A percentile compares a stretch with the other conserved stretches of the same genome.
phyloP scores from a whole-genome alignment of 2,797 vertebrate species.

The Lerista edwardsae region DNA sequence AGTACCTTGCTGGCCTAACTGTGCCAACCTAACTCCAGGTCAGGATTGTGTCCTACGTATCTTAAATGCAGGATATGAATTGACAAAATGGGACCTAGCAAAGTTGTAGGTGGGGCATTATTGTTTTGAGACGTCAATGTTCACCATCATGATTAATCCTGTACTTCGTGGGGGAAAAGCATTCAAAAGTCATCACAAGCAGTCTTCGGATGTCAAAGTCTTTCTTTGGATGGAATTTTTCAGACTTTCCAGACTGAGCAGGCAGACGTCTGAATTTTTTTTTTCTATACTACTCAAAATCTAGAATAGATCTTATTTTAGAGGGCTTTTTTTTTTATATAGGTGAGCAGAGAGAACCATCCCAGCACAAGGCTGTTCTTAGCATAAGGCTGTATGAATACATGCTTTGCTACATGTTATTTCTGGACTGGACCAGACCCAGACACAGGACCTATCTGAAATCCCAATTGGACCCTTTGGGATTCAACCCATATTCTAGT shows the following conservation, averaged over 20 bases:
- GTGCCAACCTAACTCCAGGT: no score
- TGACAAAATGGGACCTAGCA: not conserved
- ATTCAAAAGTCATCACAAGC: not conserved
- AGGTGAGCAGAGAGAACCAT: not conserved
- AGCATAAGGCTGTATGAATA: not conserved
- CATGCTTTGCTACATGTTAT: not conserved
- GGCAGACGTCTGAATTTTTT: not conserved
- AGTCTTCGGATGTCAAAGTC: not conserved
- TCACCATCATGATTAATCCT: not conserved
- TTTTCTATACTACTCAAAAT: not conserved
- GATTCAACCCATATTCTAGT: not conserved
- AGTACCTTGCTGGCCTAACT: no score
- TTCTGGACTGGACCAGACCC: not conserved
- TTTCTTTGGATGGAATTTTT: not conserved
- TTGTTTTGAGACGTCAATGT: not conserved
- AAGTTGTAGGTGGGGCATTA: not conserved
- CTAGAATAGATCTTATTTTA: not conserved
- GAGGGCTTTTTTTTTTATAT: not conserved
- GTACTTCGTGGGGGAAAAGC: not conserved
- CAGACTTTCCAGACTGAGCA: not conserved
- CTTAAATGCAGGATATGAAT: no score
- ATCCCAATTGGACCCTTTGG: not conserved
- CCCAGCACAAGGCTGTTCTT: not conserved
- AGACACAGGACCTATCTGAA: not conserved
- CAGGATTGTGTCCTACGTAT: no score